Evolutionary conservation across 30 jellyfish, hydroid and myxozoan genomes (phyloP).

Genomic region (Aurelia aurita complex sp. Pacific): DNA sequence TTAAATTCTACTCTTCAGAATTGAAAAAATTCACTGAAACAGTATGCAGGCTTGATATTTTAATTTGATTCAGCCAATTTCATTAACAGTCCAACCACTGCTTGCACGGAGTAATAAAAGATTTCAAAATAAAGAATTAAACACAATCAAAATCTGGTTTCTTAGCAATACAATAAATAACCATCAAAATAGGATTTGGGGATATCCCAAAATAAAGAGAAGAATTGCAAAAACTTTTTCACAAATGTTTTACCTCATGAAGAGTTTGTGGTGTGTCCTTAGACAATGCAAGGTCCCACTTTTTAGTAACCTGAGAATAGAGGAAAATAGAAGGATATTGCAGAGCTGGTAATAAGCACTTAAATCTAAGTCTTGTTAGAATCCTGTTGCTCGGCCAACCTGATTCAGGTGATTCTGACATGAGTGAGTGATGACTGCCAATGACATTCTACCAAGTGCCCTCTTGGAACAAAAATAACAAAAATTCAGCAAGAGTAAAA

Average conservation of each 20-base stretch:
- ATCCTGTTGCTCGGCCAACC: too few species aligned
- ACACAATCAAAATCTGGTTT: background rate
- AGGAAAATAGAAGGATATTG: background rate
- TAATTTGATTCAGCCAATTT: too few species aligned
- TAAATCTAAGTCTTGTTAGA: background rate
- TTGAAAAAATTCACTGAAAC: too few species aligned
- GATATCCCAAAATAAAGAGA: background rate
- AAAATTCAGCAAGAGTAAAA: background rate
- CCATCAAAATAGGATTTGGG: background rate
- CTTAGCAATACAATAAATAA: background rate
- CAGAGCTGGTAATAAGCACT: background rate
- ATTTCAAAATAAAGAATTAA: background rate
- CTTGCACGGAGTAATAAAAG: too few species aligned
- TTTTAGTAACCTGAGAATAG: conserved; percentile 60
- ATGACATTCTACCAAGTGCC: background rate
- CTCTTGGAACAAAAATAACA: background rate
- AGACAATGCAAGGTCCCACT: conserved; percentile 78
- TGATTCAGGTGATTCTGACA: too few species aligned
- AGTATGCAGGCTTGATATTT: too few species aligned
- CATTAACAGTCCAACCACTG: too few species aligned
- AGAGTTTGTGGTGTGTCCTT: conserved; percentile 81
- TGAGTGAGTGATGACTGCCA: too few species aligned
- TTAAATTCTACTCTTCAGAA: too few species aligned
- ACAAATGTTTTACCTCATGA: conserved; percentile 49
- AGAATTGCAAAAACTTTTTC: background rate